Conservation (phyloP, 2,888 invertebrate genomes). For the Philereme transversata region DNA sequence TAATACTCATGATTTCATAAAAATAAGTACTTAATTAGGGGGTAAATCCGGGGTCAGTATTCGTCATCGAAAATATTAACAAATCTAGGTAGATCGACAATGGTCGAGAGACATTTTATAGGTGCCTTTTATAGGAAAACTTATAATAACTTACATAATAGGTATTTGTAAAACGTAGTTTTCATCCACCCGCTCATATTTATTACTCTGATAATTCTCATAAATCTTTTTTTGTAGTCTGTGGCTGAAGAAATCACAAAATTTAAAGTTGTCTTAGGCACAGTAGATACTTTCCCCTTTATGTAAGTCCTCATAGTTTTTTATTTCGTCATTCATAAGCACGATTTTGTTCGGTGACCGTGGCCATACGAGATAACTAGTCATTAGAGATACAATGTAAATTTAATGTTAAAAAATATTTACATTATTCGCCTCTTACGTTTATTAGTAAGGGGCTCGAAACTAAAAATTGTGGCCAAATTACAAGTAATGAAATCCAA, state of each 20-base stretch:
- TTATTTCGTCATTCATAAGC: slow-evolving; percentile 41
- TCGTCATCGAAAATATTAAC: slow-evolving; percentile 64
- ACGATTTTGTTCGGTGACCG: slow-evolving; percentile 56
- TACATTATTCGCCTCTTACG: slow-evolving; percentile 74
- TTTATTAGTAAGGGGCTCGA: slow-evolving; percentile 70
- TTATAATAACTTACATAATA: slow-evolving; percentile 66
- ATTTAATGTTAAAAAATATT: slow-evolving; percentile 77
- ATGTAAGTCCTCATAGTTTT: slow-evolving; percentile 28
- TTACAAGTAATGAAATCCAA: slow-evolving; percentile 81
- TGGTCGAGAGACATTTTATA: slow-evolving; percentile 76
- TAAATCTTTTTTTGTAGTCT: slow-evolving; percentile 10
- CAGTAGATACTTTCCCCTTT: slow-evolving; percentile 11
- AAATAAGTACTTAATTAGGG: slow-evolving; percentile 37
- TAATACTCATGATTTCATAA: slow-evolving; percentile 22
- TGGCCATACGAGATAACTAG: slow-evolving; percentile 82
- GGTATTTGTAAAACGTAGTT: slow-evolving; percentile 72
- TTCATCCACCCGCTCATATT: slow-evolving; percentile 74
- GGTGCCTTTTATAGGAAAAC: slow-evolving; percentile 79
- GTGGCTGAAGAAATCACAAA: slow-evolving; percentile 9
- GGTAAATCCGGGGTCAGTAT: slow-evolving; percentile 32
- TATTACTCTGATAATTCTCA: slow-evolving; percentile 44
- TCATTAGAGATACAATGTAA: slow-evolving; percentile 81
- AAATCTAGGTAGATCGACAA: slow-evolving; percentile 66
- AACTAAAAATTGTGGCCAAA: slow-evolving; percentile 83
- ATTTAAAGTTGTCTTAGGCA: slow-evolving; percentile 15